Base-by-base conservation (phyloP, 2,113 vertebrate genomes). In the Phalacrocorax aristotelis region DNA sequence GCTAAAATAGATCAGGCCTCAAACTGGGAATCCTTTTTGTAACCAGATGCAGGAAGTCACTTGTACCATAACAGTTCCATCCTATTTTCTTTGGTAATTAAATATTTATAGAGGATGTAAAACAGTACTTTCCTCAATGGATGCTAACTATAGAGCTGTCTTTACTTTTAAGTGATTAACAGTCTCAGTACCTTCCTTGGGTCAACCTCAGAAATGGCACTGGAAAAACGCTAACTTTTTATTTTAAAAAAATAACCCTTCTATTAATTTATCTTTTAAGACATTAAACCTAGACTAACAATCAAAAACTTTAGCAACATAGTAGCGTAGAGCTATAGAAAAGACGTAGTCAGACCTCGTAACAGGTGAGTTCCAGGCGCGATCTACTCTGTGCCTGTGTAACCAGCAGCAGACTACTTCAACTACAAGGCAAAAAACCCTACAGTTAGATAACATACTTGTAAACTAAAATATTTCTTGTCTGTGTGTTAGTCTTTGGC, bases 51-150 rank as follows among this genome's bases (percentile, higher is more conserved):
- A 92, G 90, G 82, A 94, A 96, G 76, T 60, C 60, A 36, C 32
- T 87, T 54, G 51, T 75, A 78, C 72, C 77, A 40, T 84, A 89
- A 91, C 42, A 77, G 83, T 68, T 74, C 38, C 60, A 62, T 86
- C 20, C 51, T 69, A 55, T 93, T 93, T 61, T 92, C 90, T 86
- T 78, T 34, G 34, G 27, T 71, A 90, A 95, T 96, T 83, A 96
- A 97, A 95, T 96, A 97, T 96, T 97, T 93, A 97, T 88, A 81
- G 42, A 81, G 60, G 42, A 93, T 97, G 94, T 90, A 86, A 94
- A 74, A 8, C 88, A 78, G 86, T 78, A 88, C 85, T 83, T 88
- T 61, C 54, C 58, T 79, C 80, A 81, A 83, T 68, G 76, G 69
- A 81, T 84, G 52, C 55, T 64, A 83, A 81, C 23, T 92, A 60